phyloP scores from a whole-genome alignment of 2,113 vertebrate species.

The Andinoacara biseriatus region DNA sequence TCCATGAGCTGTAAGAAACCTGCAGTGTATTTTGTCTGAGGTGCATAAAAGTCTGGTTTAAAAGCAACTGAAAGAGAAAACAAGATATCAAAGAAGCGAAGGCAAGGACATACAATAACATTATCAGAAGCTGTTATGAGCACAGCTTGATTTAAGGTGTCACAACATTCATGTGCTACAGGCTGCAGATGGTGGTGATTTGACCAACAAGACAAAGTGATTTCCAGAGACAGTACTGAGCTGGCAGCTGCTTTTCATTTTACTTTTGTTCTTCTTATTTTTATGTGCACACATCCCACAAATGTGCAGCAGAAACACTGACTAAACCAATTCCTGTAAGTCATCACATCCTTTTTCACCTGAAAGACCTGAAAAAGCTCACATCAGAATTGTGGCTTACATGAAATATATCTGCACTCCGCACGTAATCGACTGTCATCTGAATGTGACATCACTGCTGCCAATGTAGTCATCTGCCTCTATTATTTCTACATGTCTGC shows the following conservation, averaged over 20 bases:
- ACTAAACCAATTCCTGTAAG: neutral
- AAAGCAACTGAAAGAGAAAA: neutral
- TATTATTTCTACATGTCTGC: neutral
- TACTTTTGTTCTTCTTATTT: neutral
- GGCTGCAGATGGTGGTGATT: constrained; percentile 39
- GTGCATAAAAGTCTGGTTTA: neutral
- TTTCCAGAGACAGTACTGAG: constrained; percentile 10
- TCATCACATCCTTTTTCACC: neutral
- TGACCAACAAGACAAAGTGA: constrained; percentile 3
- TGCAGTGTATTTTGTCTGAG: neutral
- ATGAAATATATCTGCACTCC: neutral
- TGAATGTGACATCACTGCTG: neutral
- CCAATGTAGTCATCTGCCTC: neutral
- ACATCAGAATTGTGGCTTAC: neutral
- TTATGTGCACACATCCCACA: neutral
- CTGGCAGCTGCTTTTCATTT: constrained; percentile 1
- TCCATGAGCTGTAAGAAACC: constrained; percentile 13
- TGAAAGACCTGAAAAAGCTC: neutral
- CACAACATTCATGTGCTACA: neutral
- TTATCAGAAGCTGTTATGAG: neutral
- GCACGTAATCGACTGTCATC: neutral
- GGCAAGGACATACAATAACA: neutral
- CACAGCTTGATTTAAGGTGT: neutral
- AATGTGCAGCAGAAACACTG: neutral
- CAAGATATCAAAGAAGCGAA: neutral